A percentile compares a stretch with the other conserved stretches of the same genome.
Evolutionary conservation across 2,888 invertebrate genomes (phyloP).

Genomic region (Dynastes maya): DNA sequence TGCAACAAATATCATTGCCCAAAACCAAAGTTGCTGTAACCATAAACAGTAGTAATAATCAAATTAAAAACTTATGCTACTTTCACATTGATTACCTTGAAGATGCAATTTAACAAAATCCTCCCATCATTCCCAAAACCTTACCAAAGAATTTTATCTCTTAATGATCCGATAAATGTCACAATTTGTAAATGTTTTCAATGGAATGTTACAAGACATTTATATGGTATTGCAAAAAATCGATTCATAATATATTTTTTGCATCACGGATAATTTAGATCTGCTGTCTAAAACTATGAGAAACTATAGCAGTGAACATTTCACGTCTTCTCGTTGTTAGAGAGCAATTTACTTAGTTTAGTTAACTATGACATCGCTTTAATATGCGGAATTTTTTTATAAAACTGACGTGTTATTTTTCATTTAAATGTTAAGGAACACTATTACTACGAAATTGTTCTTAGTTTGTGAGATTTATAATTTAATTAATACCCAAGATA

Average conservation of each 20-base stretch:
- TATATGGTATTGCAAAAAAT: conserved; percentile 9
- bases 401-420: background rate
- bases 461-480: too few relatives aligned
- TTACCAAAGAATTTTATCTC: conserved; percentile 6
- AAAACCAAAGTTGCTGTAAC: background rate
- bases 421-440: too few relatives aligned
- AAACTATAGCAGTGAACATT: background rate
- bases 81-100: conserved; percentile 20
- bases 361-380: too few relatives aligned
- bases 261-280: background rate
- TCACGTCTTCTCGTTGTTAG: too few relatives aligned
- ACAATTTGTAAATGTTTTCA: conserved; percentile 7
- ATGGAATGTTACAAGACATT: conserved; percentile 15
- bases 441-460: too few relatives aligned
- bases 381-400: background rate
- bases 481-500: too few relatives aligned
- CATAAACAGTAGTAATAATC: background rate
- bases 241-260: background rate
- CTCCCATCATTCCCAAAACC: background rate
- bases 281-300: background rate
- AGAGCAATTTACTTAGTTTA: too few relatives aligned
- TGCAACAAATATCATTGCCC: conserved; percentile 9
- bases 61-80: background rate
- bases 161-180: conserved; percentile 13
- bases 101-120: conserved; percentile 1